Conservation (phyloP, 2,797 vertebrate genomes). For the Xiphorhynchus erythropygius region DNA sequence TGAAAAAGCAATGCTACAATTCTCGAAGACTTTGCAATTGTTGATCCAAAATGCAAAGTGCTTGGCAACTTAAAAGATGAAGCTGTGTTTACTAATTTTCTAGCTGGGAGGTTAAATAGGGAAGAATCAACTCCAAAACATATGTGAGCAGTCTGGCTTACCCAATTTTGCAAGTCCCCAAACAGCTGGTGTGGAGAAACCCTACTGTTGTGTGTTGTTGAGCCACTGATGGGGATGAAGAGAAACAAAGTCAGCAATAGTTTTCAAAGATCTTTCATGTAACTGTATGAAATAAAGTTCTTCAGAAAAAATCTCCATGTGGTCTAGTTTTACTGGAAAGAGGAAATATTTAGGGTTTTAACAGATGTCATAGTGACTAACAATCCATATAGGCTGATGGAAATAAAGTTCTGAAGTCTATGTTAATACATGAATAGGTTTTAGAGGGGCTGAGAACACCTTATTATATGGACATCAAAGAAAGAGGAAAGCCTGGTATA, state of each 20-base stretch:
- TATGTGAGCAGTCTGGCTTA: constrained; percentile 55
- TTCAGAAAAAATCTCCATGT: background rate
- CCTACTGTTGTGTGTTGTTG: background rate
- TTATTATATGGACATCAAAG: background rate
- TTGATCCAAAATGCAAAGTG: constrained; percentile 29
- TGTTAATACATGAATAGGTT: background rate
- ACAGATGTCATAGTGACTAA: background rate
- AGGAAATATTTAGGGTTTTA: background rate
- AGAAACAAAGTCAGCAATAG: background rate
- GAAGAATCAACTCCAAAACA: constrained; percentile 54
- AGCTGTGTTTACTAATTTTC: constrained; percentile 67
- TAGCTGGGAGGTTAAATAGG: constrained; percentile 60
- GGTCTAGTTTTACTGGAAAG: background rate
- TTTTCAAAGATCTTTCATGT: background rate
- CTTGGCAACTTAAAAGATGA: constrained; percentile 59
- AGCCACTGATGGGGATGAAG: background rate
- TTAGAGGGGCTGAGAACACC: background rate
- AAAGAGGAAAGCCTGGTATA: background rate
- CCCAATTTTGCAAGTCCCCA: constrained; percentile 22
- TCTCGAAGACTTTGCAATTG: background rate
- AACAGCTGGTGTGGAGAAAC: constrained; percentile 52
- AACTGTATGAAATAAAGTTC: background rate
- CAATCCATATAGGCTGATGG: background rate
- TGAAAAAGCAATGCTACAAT: background rate
- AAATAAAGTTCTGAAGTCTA: background rate